Percentiles rank a stretch among this genome's conserved stretches.
Conservation (phyloP, 1,140 invertebrate genomes). For the Pseudachorutes palmiensis region DNA sequence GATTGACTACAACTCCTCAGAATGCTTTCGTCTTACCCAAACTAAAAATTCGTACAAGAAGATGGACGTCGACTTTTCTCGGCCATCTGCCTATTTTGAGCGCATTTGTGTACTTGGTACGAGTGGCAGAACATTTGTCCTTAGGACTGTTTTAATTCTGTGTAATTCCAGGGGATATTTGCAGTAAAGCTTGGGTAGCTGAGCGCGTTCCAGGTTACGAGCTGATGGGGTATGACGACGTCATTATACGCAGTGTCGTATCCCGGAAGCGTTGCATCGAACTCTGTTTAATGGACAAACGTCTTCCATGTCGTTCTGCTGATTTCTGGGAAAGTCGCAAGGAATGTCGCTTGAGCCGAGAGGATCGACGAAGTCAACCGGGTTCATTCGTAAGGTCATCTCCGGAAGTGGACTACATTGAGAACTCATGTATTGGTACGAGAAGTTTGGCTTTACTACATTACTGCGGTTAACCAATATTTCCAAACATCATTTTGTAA, state of each 20-base stretch:
- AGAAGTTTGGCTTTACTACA: too few relatives aligned
- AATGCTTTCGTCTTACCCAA: constrained; percentile 31
- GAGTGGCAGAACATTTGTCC: neutral
- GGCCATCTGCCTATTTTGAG: constrained; percentile 33
- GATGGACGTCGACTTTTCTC: constrained; percentile 26
- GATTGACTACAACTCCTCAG: constrained; percentile 34
- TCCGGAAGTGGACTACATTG: constrained; percentile 46
- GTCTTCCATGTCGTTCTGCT: constrained; percentile 41
- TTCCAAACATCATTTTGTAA: neutral
- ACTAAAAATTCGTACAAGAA: constrained; percentile 19
- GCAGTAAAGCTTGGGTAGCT: constrained; percentile 37
- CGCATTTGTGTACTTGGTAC: constrained; percentile 35
- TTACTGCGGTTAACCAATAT: too few relatives aligned
- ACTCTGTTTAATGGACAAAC: constrained; percentile 41
- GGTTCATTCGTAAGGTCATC: constrained; percentile 41
- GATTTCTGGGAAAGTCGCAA: constrained; percentile 39
- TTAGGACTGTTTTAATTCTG: too few relatives aligned
- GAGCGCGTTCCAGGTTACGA: constrained; percentile 45
- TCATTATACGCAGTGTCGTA: constrained; percentile 41
- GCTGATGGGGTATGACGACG: constrained; percentile 43
- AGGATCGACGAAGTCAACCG: constrained; percentile 44
- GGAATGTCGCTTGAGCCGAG: constrained; percentile 44
- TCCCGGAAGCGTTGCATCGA: constrained; percentile 43
- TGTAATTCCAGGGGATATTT: constrained; percentile 37
- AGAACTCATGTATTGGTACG: constrained; percentile 44